phyloP scores from a whole-genome alignment of 2,888 invertebrate species.

The Thera britannica region DNA sequence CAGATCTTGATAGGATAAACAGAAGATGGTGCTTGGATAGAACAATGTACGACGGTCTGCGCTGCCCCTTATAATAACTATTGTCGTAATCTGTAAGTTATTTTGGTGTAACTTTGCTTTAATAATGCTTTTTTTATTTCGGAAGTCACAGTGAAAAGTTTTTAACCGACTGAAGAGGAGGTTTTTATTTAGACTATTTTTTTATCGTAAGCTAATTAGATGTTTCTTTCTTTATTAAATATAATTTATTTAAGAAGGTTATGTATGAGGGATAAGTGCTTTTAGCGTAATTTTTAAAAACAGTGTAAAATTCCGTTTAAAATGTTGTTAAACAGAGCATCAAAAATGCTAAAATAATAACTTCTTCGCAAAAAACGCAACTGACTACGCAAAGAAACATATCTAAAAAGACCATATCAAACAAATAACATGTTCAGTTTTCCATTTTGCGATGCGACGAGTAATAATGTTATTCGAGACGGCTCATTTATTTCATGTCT shows the following conservation, averaged over 20 bases:
- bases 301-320: too few species aligned
- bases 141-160: too few species aligned
- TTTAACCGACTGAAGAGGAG: neutral
- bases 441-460: slow-evolving; percentile 18
- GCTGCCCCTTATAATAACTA: slow-evolving; percentile 20
- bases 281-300: too few species aligned
- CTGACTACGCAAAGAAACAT: neutral
- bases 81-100: slow-evolving; percentile 17
- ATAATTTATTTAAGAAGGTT: too few species aligned
- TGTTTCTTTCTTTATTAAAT: too few species aligned
- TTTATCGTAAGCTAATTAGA: too few species aligned
- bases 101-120: neutral
- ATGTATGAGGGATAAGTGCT: too few species aligned
- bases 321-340: too few species aligned
- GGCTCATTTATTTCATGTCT: slow-evolving; percentile 33
- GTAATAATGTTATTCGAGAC: slow-evolving; percentile 31
- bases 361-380: too few species aligned
- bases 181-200: neutral
- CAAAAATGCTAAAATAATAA: too few species aligned
- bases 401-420: neutral
- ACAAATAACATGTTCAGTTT: slow-evolving; percentile 6
- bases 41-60: slow-evolving; percentile 30
- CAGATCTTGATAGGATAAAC: slow-evolving; percentile 37
- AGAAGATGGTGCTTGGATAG: slow-evolving; percentile 40
- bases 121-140: neutral